These are phyloP conservation scores for Dusona sp. DNA, from an alignment of 2,888 invertebrate species.

Conservation along the genomic window DNA sequence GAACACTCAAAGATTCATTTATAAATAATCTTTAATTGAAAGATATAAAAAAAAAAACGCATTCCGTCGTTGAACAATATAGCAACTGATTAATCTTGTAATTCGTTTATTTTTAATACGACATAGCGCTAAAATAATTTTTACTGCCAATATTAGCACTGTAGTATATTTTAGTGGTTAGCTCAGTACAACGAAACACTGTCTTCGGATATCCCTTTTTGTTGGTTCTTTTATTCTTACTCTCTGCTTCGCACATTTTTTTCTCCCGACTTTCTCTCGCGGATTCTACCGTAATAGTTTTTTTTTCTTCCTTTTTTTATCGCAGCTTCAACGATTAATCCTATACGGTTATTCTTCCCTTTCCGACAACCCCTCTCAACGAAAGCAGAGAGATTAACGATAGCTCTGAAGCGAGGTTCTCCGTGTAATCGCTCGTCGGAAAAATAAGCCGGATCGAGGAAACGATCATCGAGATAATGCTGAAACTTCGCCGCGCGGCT, in stretches of 20 bases:
- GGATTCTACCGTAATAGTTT: conserved; percentile 46
- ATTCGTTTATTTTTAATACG: conserved; percentile 17
- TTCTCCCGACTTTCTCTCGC: conserved; percentile 39
- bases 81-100: background rate
- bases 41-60: conserved; percentile 28
- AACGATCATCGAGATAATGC: conserved; percentile 69
- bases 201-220: conserved; percentile 12
- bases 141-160: conserved; percentile 10
- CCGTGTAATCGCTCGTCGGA: conserved; percentile 63
- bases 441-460: conserved; percentile 68
- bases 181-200: conserved; percentile 25
- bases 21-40: too few species aligned
- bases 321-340: conserved; percentile 71
- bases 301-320: conserved; percentile 46
- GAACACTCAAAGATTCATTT: background rate
- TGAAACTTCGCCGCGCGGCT: conserved; percentile 49
- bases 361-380: conserved; percentile 50
- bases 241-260: conserved; percentile 49
- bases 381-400: conserved; percentile 63
- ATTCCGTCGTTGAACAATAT: background rate
- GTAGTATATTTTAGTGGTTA: conserved; percentile 44
- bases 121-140: conserved; percentile 24
- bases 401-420: conserved; percentile 66
- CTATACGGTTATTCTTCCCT: conserved; percentile 44
- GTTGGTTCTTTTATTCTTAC: conserved; percentile 20